Base-by-base conservation (phyloP, 2,113 vertebrate species). In the Catagonus wagneri region DNA sequence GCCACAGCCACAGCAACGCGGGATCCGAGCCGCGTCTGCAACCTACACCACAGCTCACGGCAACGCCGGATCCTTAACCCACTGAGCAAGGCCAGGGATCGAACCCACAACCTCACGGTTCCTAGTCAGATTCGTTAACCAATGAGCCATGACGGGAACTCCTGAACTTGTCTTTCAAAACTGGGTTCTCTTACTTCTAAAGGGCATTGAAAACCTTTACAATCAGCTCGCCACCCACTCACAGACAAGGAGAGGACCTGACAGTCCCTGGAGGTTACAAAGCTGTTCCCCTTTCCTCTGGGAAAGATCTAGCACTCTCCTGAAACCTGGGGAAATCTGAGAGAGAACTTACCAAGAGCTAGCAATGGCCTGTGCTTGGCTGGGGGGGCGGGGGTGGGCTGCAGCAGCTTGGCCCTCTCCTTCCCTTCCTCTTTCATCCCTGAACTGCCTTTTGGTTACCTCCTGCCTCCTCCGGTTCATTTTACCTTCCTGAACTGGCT, bases 311-410 rank as follows among this genome's bases (percentile, higher is more conserved):
- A 15, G 10, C 14, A 17, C 23, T 54, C 12, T 86, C 19, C 15
- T 17, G 39, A 87, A 68, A 13, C 10, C 44, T 20, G 29, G 9
- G n/a, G 69, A 39, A 50, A 63, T 32, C 78, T 79, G 36, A 79
- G 54, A 39, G 61, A 39, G 34, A 76, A 22, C 1, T 56, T 65
- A 39, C 52, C 34, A 16, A 39, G 66, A 79, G 54, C n/a, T 72
- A 27, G 34, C 34, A 83, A 19, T 11, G 32, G 22, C 54, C 39
- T 65, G 58, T 4, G 44, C 93, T 89, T 22, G 74, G 50, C 19
- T 17, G n/a, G 4, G 6, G 10, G 1, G 7, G 16, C 61, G 13
- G n/a, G n/a, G n/a, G n/a, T n/a, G n/a, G n/a, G n/a, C 7, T 2
- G 3, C n/a, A 6, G 17, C 27, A 25, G 44, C 65, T 19, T 15